phyloP scores from a whole-genome alignment of 2,888 invertebrate genomes.

The Drosophila affinis region DNA sequence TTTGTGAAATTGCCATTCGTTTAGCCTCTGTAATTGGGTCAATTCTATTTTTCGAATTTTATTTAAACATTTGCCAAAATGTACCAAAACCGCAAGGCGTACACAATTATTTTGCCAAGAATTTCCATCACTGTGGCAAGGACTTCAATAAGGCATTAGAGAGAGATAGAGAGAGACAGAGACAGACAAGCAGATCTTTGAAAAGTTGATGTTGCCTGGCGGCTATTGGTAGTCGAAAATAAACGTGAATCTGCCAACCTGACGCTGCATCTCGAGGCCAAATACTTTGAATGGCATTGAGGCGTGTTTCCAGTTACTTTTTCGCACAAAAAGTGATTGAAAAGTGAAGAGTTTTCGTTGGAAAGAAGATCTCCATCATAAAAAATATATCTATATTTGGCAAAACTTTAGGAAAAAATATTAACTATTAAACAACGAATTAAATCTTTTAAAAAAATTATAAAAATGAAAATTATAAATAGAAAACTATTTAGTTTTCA shows the following conservation, averaged over 20 bases:
- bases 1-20: constrained; percentile 70
- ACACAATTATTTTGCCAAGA: constrained; percentile 75
- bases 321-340: not conserved
- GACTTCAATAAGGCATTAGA: constrained; percentile 56
- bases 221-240: constrained; percentile 19
- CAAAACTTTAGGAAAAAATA: too few species aligned
- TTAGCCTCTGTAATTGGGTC: constrained; percentile 71
- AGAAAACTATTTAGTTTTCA: too few species aligned
- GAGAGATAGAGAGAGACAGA: not conserved
- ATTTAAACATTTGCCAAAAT: constrained; percentile 59
- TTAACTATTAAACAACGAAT: too few species aligned
- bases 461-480: too few species aligned
- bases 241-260: constrained; percentile 11
- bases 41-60: constrained; percentile 46
- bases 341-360: not conserved
- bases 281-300: not conserved
- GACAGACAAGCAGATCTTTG: constrained; percentile 42
- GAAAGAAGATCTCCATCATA: not conserved
- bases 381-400: too few species aligned
- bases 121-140: constrained; percentile 44
- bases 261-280: not conserved
- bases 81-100: constrained; percentile 62
- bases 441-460: too few species aligned
- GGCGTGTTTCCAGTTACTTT: not conserved
- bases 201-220: constrained; percentile 62